Evolutionary conservation across 2,113 vertebrate genomes (phyloP).

Genomic region (Odontesthes bonariensis): DNA sequence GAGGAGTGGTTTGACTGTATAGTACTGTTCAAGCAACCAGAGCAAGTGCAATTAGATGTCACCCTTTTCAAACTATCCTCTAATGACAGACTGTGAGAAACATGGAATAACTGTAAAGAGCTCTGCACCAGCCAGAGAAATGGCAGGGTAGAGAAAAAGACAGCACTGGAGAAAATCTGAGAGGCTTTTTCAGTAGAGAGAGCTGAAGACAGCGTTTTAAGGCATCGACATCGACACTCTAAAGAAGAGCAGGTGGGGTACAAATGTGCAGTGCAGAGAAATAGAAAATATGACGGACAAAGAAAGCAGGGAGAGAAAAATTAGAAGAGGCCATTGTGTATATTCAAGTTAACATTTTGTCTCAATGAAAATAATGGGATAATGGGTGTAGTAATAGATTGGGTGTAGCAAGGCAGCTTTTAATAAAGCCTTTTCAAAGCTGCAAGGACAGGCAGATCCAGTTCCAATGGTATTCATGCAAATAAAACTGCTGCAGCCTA

Average conservation of each 20-base stretch:
- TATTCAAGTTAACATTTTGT: slow-evolving; percentile 46
- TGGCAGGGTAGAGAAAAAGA: slow-evolving; percentile 18
- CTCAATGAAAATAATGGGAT: slow-evolving; percentile 35
- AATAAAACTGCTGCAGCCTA: slow-evolving; percentile 61
- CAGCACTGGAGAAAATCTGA: slow-evolving; percentile 26
- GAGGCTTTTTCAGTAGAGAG: slow-evolving; percentile 30
- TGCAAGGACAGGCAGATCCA: slow-evolving; percentile 32
- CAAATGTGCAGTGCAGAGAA: slow-evolving; percentile 4
- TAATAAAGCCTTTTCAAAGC: slow-evolving; percentile 17
- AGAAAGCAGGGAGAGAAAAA: slow-evolving; percentile 15
- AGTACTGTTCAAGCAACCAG: slow-evolving; percentile 14
- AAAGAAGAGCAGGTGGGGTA: background rate
- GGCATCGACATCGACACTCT: slow-evolving; percentile 17
- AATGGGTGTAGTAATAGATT: slow-evolving; percentile 26
- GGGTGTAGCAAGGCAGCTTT: slow-evolving; percentile 9
- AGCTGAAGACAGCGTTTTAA: slow-evolving; percentile 24
- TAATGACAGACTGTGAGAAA: slow-evolving; percentile 33
- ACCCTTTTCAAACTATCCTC: slow-evolving; percentile 29
- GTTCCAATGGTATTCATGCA: slow-evolving; percentile 56
- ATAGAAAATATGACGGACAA: slow-evolving; percentile 11
- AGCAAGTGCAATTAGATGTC: slow-evolving; percentile 50
- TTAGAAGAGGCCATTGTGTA: slow-evolving; percentile 5
- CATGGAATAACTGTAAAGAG: slow-evolving; percentile 35
- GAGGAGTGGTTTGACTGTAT: slow-evolving; percentile 27
- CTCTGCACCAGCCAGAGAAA: slow-evolving; percentile 21